Base-by-base conservation (phyloP, 2,888 invertebrate genomes). In the Horisme vitalbata region DNA sequence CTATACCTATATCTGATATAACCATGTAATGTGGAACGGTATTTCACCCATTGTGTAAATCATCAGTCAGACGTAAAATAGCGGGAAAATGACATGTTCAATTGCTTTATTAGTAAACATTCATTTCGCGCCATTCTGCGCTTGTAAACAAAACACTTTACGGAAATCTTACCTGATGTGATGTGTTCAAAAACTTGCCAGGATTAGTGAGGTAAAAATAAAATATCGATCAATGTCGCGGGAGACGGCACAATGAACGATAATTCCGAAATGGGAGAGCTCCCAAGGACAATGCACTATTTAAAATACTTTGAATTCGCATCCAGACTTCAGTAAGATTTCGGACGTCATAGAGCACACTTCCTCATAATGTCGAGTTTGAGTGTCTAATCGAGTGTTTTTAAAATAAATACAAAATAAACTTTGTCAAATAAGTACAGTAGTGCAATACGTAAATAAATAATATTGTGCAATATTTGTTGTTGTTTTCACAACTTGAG, bases 301-400 rank as follows among this genome's bases (percentile, higher is more conserved):
- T 89, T 87, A 85, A 83, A 85, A 83, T 74, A 72, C 79, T 76
- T 70, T 63, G 79, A 60, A 65, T 70, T 77, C 71, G 68, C 69
- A 79, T 83, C 83, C 84, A 78, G 83, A 77, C 79, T 79, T 86
- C 87, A 88, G 87, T 88, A 75, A 79, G 72, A 78, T 76, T 83
- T 82, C 68, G 78, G 75, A 70, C 80, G 74, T 77, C 83, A 78
- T 45, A 55, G 78, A 74, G 79, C 64, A 70, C 81, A 76, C 81
- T 81, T 78, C 76, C 68, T 67, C 59, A 57, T 68, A 56, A 53
- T 59, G 48, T 39, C 14, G 47, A 41, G 24, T 61, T 56, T 35
- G 38, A 32, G 49, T 64, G 60, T 60, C 56, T 52, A 45, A 59
- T 65, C 46, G 51, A 63, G 65, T 74, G 81, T 78, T 83, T 83